A percentile compares a stretch with the other conserved stretches of the same genome.
phyloP scores from a whole-genome alignment of 2,888 invertebrate genomes.

The Junonia oenone region DNA sequence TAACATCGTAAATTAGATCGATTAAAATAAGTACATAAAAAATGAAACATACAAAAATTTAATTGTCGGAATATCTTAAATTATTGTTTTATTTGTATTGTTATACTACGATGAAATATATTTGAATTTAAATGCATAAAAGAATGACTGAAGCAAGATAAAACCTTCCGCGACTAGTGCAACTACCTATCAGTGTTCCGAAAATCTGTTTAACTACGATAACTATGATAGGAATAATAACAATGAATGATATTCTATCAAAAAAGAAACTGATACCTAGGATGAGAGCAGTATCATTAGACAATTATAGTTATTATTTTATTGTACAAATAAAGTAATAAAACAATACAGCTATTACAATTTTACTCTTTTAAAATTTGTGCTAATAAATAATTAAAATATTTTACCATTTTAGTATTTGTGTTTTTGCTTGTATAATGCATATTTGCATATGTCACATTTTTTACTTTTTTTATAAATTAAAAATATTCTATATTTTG shows the following conservation, averaged over 20 bases:
- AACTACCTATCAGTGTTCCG: no score
- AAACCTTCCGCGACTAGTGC: no score
- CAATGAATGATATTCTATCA: neutral
- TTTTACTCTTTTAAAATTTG: neutral
- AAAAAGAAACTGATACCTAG: neutral
- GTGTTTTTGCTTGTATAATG: constrained; percentile 9
- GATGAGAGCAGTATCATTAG: neutral
- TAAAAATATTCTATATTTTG: neutral
- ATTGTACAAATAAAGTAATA: neutral
- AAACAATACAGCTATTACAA: neutral
- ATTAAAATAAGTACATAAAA: neutral
- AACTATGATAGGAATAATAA: neutral
- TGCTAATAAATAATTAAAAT: neutral
- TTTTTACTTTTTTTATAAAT: neutral
- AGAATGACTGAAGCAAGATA: no score
- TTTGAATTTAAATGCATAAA: no score
- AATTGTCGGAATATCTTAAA: no score
- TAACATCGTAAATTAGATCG: neutral
- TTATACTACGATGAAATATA: no score
- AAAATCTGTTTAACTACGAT: no score
- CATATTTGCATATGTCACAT: constrained; percentile 3
- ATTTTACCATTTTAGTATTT: constrained; percentile 10
- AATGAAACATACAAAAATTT: no score
- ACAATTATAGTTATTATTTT: neutral
- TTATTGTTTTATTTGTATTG: no score